Conservation (phyloP, 2,113 vertebrate species). For the Catharus minimus region DNA sequence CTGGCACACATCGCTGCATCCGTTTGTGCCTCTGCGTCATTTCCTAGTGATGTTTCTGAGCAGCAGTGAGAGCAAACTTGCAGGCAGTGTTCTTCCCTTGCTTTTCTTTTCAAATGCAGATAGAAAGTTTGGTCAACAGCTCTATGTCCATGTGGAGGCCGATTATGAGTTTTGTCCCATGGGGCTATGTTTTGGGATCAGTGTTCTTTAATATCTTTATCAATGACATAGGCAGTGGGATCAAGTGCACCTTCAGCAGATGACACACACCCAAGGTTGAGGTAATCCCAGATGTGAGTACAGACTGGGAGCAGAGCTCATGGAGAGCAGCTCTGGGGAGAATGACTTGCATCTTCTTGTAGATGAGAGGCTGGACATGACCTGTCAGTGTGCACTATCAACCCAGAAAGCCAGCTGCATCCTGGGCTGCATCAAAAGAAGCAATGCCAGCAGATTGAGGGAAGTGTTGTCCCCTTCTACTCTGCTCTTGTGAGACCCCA, state of each 20-base stretch:
- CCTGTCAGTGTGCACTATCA: neutral
- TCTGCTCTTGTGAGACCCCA: neutral
- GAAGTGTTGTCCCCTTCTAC: neutral
- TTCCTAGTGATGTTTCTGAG: neutral
- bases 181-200: neutral
- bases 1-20: neutral
- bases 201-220: neutral
- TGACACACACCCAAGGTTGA: neutral
- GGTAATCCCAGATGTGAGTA: neutral
- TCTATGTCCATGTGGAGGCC: neutral
- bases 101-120: neutral
- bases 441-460: fast-evolving
- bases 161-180: too few species aligned
- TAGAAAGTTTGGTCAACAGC: neutral
- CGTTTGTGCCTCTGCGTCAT: fast-evolving
- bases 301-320: neutral
- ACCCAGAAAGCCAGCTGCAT: neutral
- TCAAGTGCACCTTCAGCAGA: neutral
- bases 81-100: neutral
- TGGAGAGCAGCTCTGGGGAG: neutral
- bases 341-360: neutral
- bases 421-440: neutral
- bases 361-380: neutral
- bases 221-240: neutral
- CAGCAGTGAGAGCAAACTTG: neutral